Evolutionary conservation across 2,888 invertebrate genomes (phyloP), one percentile per base, ranked within the genome.

Genomic region (Tetropium fuscum): DNA sequence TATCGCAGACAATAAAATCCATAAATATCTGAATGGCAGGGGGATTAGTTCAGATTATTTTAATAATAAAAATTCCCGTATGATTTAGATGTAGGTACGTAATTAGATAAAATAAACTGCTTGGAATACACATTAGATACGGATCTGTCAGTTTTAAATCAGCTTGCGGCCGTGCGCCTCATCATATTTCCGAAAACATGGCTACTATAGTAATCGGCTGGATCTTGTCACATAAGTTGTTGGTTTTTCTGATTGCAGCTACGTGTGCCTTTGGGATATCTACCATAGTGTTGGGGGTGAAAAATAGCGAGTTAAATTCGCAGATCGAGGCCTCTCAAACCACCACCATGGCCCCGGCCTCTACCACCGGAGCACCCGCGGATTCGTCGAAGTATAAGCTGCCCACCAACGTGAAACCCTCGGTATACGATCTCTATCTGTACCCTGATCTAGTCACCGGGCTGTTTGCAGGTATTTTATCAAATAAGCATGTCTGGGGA

Each of bases 371-470:
- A 57, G 13, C 53, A 3, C 43, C 60, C 1, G 25, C 13, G 40
- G 56, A 66, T 27, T 77, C 78, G 76, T 66, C 70, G 13, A 78
- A 83, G 53, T 83, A 84, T 59, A 80, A 88, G 4, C 78, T 94
- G 7, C 88, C 91, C 1, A 80, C 78, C 25, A 76, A 84, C 32
- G 80, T 90, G 0, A 74, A 81, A 20, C 93, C 94, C 0, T 72
- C 78, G 11, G 84, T 87, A 60, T 94, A 94, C 76, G 87, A 90
- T 69, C 80, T 94, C 2, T 83, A 82, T 45, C 79, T 94, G 22
- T 82, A 86, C 74, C 93, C 94, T 0, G 81, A 91, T 70, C 81
- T 91, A 61, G 79, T 84, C 63, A 75, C 70, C 71, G 86, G 85
- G 58, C 75, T 72, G 7, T 89, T 87, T 68, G 71, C 64, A 38